phyloP scores from a whole-genome alignment of 2,113 vertebrate genomes.

The Hyla sarda region DNA sequence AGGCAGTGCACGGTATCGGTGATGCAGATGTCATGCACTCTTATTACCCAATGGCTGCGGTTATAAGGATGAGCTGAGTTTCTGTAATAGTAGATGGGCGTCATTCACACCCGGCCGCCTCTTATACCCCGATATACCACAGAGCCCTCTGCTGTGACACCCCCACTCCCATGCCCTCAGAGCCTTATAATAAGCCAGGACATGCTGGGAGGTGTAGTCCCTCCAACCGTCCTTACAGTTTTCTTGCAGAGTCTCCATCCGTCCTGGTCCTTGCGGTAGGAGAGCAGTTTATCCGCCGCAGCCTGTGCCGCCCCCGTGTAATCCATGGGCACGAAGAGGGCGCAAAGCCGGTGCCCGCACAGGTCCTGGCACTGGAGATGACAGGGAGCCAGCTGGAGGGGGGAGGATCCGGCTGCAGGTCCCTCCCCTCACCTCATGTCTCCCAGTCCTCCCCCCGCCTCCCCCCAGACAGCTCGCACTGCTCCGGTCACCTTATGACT shows the following conservation, averaged over 20 bases:
- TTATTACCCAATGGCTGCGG: too few relatives aligned
- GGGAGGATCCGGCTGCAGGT: neutral
- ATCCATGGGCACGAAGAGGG: slow-evolving; percentile 69
- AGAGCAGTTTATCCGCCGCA: slow-evolving; percentile 76
- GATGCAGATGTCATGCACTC: too few relatives aligned
- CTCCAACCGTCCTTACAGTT: slow-evolving; percentile 72
- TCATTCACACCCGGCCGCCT: too few relatives aligned
- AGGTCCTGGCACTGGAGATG: neutral
- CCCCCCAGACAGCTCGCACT: neutral
- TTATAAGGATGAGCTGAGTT: too few relatives aligned
- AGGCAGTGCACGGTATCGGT: too few relatives aligned
- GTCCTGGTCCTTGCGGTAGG: slow-evolving; percentile 78
- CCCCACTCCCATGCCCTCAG: too few relatives aligned
- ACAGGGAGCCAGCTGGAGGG: neutral
- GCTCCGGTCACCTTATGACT: too few relatives aligned
- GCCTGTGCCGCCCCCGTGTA: slow-evolving; percentile 65
- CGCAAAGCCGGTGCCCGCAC: too few relatives aligned
- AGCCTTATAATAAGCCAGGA: neutral
- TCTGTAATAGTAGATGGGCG: too few relatives aligned
- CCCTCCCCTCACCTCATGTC: slow-evolving; percentile 65
- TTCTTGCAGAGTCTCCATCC: slow-evolving; percentile 85
- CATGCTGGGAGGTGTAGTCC: neutral
- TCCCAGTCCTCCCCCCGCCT: neutral
- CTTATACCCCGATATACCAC: too few relatives aligned
- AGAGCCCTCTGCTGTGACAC: too few relatives aligned